Percentiles rank a stretch among this genome's conserved stretches.
phyloP scores from a whole-genome alignment of 2,888 invertebrate species.

The Nineta flava region DNA sequence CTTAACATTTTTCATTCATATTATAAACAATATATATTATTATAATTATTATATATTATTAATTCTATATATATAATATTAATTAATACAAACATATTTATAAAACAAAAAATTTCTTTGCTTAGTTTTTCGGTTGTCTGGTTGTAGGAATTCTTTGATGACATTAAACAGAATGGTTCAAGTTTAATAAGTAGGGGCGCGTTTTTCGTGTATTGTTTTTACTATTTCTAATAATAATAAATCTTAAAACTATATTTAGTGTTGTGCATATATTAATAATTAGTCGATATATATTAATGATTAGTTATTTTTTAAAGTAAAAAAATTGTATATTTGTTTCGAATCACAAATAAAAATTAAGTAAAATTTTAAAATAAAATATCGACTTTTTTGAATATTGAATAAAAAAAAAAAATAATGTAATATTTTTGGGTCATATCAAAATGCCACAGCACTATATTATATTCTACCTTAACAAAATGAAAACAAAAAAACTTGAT shows the following conservation, averaged over 20 bases:
- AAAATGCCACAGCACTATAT: constrained; percentile 1
- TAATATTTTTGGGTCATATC: neutral
- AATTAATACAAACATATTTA: neutral
- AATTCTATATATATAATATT: neutral
- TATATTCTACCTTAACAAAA: neutral
- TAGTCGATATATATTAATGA: neutral
- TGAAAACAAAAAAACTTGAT: neutral
- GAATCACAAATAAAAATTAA: neutral
- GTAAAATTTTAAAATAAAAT: neutral
- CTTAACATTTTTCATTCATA: neutral
- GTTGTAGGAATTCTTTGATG: neutral
- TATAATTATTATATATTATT: constrained; percentile 2
- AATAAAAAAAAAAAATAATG: neutral
- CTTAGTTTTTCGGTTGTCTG: constrained; percentile 1
- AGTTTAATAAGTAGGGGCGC: neutral
- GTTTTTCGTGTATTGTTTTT: neutral
- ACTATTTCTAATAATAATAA: neutral
- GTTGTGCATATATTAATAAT: neutral
- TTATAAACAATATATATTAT: neutral
- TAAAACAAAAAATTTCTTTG: neutral
- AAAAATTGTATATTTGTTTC: neutral
- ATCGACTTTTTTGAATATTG: neutral
- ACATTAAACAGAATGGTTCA: neutral
- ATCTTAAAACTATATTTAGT: neutral
- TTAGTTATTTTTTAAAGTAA: neutral